Evolutionary conservation across 35 echinoderm and acorn worm genomes (phyloP).

Genomic region (Lytechinus variegatus): DNA sequence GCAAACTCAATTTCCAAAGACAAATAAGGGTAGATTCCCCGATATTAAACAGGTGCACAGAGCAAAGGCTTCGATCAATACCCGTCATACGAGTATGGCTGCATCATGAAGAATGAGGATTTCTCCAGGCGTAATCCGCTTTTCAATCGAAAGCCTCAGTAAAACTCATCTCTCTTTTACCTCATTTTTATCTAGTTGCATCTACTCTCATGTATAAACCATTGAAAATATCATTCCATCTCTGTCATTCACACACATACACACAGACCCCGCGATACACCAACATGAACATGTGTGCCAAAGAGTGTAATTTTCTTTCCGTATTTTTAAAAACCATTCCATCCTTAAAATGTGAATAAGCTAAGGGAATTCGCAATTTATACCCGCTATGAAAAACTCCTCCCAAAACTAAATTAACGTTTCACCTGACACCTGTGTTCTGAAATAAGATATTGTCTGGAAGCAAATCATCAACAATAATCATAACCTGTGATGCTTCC

Average conservation of each 20-base stretch:
- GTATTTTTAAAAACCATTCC: too few species aligned
- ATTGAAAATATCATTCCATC: background rate
- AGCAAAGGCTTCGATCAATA: background rate
- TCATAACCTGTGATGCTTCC: too few species aligned
- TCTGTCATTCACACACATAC: background rate
- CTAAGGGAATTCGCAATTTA: too few species aligned
- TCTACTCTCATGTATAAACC: background rate
- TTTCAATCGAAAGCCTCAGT: background rate
- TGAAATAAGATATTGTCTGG: too few species aligned
- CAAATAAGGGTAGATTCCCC: background rate
- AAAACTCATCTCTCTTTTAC: background rate
- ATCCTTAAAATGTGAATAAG: too few species aligned
- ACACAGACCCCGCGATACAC: background rate
- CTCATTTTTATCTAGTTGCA: background rate
- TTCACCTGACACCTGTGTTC: too few species aligned
- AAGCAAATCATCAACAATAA: too few species aligned
- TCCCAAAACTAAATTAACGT: too few species aligned
- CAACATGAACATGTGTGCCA: too few species aligned
- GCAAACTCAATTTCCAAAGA: background rate
- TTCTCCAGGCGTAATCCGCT: background rate
- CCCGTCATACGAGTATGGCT: background rate
- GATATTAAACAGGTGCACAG: conserved; percentile 7
- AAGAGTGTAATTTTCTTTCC: too few species aligned
- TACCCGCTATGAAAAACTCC: too few species aligned
- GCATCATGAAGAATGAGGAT: background rate